Evolutionary conservation across 2,797 vertebrate genomes (phyloP).

Genomic region (Thalassophryne amazonica): DNA sequence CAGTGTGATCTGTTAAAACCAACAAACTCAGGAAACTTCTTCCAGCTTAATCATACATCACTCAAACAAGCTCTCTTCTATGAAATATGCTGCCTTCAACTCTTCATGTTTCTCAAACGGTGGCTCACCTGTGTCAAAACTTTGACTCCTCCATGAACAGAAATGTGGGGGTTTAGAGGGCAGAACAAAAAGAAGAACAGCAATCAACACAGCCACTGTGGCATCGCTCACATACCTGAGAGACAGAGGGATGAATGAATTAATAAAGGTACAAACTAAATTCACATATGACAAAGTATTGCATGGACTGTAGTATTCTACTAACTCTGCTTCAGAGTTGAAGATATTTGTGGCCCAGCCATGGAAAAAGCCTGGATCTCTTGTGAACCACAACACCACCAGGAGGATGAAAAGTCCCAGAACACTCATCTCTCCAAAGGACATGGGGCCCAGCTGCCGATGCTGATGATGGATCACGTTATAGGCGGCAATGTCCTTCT

Average conservation of each 20-base stretch:
- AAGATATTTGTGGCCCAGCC: constrained; percentile 88
- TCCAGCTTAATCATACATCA: no score
- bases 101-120: not conserved
- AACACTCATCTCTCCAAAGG: constrained; percentile 87
- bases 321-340: constrained; percentile 83
- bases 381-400: constrained; percentile 89
- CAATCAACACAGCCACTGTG: constrained; percentile 84
- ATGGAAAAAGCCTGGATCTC: constrained; percentile 88
- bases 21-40: no score
- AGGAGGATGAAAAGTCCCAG: constrained; percentile 85
- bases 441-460: constrained; percentile 83
- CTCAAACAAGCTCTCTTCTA: no score
- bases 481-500: constrained; percentile 83
- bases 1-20: no score
- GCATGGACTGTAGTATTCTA: not conserved
- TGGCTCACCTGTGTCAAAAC: constrained; percentile 77
- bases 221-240: constrained; percentile 88
- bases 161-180: constrained; percentile 85
- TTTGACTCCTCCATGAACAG: constrained; percentile 57
- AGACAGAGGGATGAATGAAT: not conserved
- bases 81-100: no score
- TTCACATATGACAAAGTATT: not conserved
- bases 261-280: not conserved
- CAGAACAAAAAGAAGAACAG: constrained; percentile 87
- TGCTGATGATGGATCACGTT: constrained; percentile 83